These are phyloP conservation scores for Acanthurus leucopareius DNA, from an alignment of 2,797 vertebrate genomes.

Conservation along the genomic window DNA sequence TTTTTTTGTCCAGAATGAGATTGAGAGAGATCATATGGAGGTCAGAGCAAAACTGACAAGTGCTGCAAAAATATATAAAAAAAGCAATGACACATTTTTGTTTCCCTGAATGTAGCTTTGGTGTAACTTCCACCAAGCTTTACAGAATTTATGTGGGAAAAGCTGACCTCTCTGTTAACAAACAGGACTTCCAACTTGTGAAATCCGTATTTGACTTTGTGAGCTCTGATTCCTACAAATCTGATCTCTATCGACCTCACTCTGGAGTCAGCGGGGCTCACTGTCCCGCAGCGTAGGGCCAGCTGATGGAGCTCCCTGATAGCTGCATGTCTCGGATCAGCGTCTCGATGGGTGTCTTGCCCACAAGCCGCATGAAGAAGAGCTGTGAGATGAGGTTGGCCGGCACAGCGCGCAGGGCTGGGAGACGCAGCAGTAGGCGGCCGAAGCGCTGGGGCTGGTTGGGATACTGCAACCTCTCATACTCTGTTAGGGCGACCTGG, in stretches of 20 bases:
- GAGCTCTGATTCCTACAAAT: conserved; percentile 38
- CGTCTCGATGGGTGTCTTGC: conserved; percentile 97
- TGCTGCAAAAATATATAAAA: conserved; percentile 43
- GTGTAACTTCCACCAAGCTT: conserved; percentile 33
- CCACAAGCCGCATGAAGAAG: conserved; percentile 98
- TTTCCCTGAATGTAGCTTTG: conserved; percentile 60
- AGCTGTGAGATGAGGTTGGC: conserved; percentile 97
- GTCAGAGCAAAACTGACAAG: conserved; percentile 50
- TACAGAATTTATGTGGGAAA: conserved; percentile 18
- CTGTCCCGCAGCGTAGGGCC: conserved; percentile 93
- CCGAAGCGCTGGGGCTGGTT: conserved; percentile 96
- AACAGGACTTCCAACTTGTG: conserved; percentile 3
- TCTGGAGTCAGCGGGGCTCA: conserved; percentile 54
- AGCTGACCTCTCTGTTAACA: conserved; percentile 22
- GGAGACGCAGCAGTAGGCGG: conserved; percentile 92
- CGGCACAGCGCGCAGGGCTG: conserved; percentile 92
- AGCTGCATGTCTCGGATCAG: conserved; percentile 98
- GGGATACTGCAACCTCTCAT: conserved; percentile 93
- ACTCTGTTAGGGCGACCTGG: conserved; percentile 94
- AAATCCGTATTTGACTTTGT: conserved; percentile 33
- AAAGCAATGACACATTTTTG: conserved; percentile 28
- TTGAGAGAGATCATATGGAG: conserved; percentile 55
- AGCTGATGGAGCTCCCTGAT: conserved; percentile 97
- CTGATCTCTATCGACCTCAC: conserved; percentile 56
- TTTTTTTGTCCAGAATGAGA: conserved; percentile 55